phyloP scores from a whole-genome alignment of 2,888 invertebrate species.

The Sericinus montela region DNA sequence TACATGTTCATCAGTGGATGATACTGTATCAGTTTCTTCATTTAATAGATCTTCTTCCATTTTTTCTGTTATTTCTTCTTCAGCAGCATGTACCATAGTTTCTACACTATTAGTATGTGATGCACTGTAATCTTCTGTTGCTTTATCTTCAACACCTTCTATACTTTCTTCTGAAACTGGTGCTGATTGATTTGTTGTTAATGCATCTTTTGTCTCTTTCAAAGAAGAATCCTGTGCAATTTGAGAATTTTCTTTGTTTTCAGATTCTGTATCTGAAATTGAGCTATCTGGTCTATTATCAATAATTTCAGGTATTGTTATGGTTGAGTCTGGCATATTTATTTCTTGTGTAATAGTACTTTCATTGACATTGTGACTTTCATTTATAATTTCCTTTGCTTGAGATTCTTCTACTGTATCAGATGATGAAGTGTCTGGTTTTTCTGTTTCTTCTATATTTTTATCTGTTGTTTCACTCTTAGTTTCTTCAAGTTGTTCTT shows the following conservation, averaged over 20 bases:
- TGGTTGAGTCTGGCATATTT: conserved; percentile 2
- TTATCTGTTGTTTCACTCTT: not conserved
- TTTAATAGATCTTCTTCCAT: conserved; percentile 25
- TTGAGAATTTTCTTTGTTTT: not conserved
- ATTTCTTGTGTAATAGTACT: not conserved
- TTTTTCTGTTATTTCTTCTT: conserved; percentile 21
- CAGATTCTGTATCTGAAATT: not conserved
- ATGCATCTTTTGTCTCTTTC: not conserved
- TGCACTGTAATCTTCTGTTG: conserved; percentile 6
- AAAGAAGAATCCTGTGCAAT: not conserved
- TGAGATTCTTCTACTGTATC: not conserved
- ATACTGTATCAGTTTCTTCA: conserved; percentile 13
- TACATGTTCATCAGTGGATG: not conserved
- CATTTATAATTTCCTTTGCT: not conserved
- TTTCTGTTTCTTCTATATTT: not conserved
- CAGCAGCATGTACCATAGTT: conserved; percentile 25
- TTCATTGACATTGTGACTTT: not conserved
- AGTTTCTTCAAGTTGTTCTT: conserved; percentile 11
- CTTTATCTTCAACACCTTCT: conserved; percentile 6
- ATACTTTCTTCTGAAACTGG: not conserved
- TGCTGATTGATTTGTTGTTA: not conserved
- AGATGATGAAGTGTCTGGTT: not conserved
- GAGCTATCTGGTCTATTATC: not conserved
- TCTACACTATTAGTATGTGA: conserved; percentile 21
- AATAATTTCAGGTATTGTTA: not conserved